Percentiles rank a stretch among this genome's conserved stretches.
Evolutionary conservation across 1,140 invertebrate species (phyloP).

Genomic region (Pseudomyrmex sp.): DNA sequence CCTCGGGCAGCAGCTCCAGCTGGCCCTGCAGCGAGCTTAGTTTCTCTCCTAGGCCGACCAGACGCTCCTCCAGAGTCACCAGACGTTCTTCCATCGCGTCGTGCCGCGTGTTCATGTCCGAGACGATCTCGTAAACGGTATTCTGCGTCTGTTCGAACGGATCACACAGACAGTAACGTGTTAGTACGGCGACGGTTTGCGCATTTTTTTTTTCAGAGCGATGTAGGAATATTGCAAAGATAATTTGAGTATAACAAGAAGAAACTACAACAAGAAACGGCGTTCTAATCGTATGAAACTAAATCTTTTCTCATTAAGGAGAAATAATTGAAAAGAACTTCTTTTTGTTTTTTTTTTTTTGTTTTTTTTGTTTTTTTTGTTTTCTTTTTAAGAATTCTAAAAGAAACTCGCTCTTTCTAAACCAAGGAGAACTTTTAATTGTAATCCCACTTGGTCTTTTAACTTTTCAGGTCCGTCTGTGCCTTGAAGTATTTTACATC

Average conservation of each 20-base stretch:
- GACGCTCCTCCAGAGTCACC: slow-evolving; percentile 93
- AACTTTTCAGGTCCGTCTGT: neutral
- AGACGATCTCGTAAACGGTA: slow-evolving; percentile 98
- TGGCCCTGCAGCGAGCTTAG: slow-evolving; percentile 91
- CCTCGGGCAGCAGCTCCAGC: slow-evolving; percentile 93
- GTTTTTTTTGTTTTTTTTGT: no score
- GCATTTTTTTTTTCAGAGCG: no score
- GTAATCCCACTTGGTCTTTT: slow-evolving; percentile 10
- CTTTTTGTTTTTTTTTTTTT: no score
- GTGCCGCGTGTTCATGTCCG: slow-evolving; percentile 97
- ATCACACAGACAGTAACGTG: neutral
- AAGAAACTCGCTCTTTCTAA: neutral
- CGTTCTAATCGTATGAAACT: neutral
- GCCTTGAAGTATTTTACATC: slow-evolving; percentile 6
- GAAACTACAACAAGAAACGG: no score
- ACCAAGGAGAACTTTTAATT: neutral
- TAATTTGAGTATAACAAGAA: neutral
- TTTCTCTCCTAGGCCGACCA: slow-evolving; percentile 95
- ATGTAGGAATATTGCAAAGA: no score
- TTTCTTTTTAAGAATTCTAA: neutral
- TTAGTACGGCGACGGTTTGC: neutral
- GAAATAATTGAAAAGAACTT: no score
- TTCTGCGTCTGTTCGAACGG: slow-evolving; percentile 93
- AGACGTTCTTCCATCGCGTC: slow-evolving; percentile 95
- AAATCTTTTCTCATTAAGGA: no score